These are phyloP conservation scores for Nemotelus nigrinus DNA, from an alignment of 2,888 invertebrate species.

Conservation along the genomic window DNA sequence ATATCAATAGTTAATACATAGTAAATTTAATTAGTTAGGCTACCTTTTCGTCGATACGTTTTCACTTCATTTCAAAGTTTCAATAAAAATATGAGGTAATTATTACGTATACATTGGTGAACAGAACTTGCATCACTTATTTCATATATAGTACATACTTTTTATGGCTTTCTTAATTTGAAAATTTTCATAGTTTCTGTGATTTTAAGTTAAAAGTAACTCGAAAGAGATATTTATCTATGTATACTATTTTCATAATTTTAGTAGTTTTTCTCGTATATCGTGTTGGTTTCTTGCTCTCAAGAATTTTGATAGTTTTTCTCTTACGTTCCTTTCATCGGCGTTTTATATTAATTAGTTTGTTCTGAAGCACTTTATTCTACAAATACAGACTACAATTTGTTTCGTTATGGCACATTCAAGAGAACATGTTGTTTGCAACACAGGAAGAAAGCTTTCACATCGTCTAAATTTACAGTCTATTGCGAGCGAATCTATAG, in stretches of 20 bases:
- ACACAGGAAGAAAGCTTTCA: constrained; percentile 32
- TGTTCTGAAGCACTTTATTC: constrained; percentile 39
- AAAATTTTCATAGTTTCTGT: neutral
- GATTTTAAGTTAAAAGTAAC: constrained; percentile 25
- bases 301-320: neutral
- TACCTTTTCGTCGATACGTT: neutral
- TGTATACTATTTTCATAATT: neutral
- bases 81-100: constrained; percentile 53
- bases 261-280: neutral
- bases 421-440: constrained; percentile 50
- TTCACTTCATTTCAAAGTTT: constrained; percentile 29
- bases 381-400: constrained; percentile 36
- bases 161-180: constrained; percentile 11
- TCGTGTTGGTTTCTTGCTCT: neutral
- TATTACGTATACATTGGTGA: constrained; percentile 54
- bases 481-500: too few relatives aligned
- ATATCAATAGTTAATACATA: neutral
- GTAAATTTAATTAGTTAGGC: constrained; percentile 14
- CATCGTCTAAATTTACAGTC: neutral
- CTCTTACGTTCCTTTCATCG: too few relatives aligned
- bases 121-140: constrained; percentile 46
- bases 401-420: constrained; percentile 51
- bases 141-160: constrained; percentile 12
- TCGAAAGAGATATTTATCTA: constrained; percentile 7
- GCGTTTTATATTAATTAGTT: neutral